Evolutionary conservation across 2,888 invertebrate species (phyloP).

Genomic region (Drosophila demipolita): DNA sequence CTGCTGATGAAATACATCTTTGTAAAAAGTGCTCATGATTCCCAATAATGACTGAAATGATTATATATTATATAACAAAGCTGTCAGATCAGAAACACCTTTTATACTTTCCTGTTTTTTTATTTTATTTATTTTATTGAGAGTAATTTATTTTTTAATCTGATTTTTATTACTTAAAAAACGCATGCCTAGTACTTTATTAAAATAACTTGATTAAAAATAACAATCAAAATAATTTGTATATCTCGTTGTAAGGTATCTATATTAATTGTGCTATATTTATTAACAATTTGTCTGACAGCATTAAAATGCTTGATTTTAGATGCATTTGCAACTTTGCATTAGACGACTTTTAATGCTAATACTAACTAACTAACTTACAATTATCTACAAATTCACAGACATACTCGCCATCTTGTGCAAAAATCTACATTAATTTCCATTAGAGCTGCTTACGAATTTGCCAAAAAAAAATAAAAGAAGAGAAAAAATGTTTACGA

Average conservation of each 20-base stretch:
- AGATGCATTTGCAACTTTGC: conserved; percentile 32
- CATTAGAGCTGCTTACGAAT: conserved; percentile 54
- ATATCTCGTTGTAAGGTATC: background rate
- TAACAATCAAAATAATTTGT: background rate
- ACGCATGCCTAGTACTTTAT: background rate
- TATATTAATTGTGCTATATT: background rate
- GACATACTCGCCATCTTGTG: background rate
- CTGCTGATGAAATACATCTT: background rate
- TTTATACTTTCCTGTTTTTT: no score
- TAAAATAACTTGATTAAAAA: background rate
- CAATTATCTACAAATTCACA: conserved; percentile 5
- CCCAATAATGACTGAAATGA: no score
- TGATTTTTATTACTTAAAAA: background rate
- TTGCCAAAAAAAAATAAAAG: conserved; percentile 5
- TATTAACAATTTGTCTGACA: conserved; percentile 14
- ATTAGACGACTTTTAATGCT: background rate
- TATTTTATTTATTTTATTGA: background rate
- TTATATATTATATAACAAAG: no score
- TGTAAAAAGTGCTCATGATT: background rate
- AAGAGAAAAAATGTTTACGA: conserved; percentile 58
- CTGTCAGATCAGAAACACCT: background rate
- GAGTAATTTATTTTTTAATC: background rate
- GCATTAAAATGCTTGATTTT: conserved; percentile 35
- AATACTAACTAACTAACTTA: conserved; percentile 13
- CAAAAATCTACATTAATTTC: conserved; percentile 60